Base-by-base conservation (phyloP, 1,140 invertebrate species). In the Drosophila bocqueti region DNA sequence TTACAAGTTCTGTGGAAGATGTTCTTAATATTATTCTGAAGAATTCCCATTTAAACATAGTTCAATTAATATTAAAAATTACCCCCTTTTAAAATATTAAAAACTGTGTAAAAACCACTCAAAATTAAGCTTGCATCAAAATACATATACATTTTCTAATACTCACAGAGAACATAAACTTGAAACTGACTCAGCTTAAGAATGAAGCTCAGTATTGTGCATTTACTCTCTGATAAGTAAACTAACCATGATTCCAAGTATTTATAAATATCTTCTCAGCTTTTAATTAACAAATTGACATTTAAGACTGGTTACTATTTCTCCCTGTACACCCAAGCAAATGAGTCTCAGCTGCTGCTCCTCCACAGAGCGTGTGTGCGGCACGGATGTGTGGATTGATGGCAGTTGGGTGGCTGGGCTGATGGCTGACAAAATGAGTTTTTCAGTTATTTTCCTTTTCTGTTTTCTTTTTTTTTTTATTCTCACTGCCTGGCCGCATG, bases 401-500 rank as follows among this genome's bases (percentile, higher is more conserved):
- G 67, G 67, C 67, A 71, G 67, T 68, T 63, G 67, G 64, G 40
- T 54, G 54, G 64, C 38, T 65, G 62, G 58, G 58, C 49, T 74
- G 76, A 61, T 61, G 58, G 57, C 79, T 87, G 81, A 87, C 84
- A 89, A 89, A 89, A 89, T 89, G 81, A 84, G 84, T 89, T 89
- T 89, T 83, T 61, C 61, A 79, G 61, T 61, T 63, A 67, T 71
- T 83, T 80, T 72, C 65, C 52, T 73, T 73, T 49, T 45, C 55
- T 31, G 59, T 34, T 8, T 34, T 1, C 9, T 9, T 10, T 34
- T 2, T 64, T n/a, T 58, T 43, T 61, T 57, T 46, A 43, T 67
- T n/a, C 47, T 18, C 45, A 45, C 6, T 34, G 29, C 36, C 34
- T 55, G 52, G 34, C 52, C 52, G 52, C 54, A 57, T 57, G 54